These are phyloP conservation scores for Abramis brama DNA, from an alignment of 2,113 vertebrate species.

Conservation along the genomic window DNA sequence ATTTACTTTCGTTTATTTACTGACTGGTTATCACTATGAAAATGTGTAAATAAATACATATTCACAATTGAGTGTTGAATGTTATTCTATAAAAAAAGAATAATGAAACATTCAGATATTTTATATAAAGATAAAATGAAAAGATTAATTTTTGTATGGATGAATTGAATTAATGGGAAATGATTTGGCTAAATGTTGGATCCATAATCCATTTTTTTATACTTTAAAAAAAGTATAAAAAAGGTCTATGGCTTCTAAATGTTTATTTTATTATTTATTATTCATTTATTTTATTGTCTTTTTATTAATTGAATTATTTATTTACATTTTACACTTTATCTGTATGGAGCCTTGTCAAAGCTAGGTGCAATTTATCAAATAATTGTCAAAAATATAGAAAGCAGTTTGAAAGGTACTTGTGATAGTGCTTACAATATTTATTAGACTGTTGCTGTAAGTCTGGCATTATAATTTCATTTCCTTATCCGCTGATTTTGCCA, in stretches of 20 bases:
- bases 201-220: not conserved
- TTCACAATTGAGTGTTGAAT: not conserved
- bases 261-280: not conserved
- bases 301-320: not conserved
- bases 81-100: not conserved
- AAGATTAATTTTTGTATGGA: not conserved
- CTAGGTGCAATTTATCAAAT: not conserved
- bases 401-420: constrained; percentile 1
- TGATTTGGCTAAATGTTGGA: not conserved
- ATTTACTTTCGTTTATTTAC: not conserved
- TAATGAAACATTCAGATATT: not conserved
- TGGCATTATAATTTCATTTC: constrained; percentile 39
- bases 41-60: not conserved
- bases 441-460: constrained; percentile 1
- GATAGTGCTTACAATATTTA: not conserved
- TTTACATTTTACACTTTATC: not conserved
- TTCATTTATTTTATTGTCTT: not conserved
- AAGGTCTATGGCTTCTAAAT: too few species aligned
- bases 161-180: not conserved
- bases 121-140: too few species aligned
- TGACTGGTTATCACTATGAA: not conserved
- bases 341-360: not conserved
- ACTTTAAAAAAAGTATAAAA: too few species aligned
- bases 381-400: not conserved
- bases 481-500: constrained; percentile 43